Base-by-base conservation (phyloP, 2,113 vertebrate species). In the Campylomormyrus tamandua region DNA sequence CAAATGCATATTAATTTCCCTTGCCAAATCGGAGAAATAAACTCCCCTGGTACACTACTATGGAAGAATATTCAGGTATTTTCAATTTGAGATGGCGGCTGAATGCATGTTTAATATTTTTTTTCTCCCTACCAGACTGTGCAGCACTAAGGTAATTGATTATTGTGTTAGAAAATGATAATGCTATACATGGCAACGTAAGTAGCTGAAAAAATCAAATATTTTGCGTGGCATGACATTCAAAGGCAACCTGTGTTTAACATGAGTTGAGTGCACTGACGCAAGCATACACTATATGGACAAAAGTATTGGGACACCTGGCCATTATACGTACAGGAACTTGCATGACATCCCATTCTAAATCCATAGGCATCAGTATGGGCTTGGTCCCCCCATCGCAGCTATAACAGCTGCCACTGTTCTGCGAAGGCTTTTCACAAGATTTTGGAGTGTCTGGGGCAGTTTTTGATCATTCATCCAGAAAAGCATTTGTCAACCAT, bases 1-100 rank as follows among this genome's bases (percentile, higher is more conserved):
- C 85, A 52, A 87, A 87, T 35, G 50, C 49, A 87, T 53, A 27
- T 53, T 87, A 52, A 87, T 87, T 56, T 87, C 15, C 85, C 5
- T 87, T 87, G 49, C 13, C 50, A 39, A 53, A 53, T 56, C n/a
- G 2, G 7, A 53, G 11, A 39, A 53, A 8, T 35, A 86, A 50
- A 50, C n/a, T 84, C 42, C 17, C 24, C 83, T n/a, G 45, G 83
- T 24, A 24, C 3, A 0, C 24, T 24, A 84, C 39, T 8, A 1
- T 4, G 9, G 83, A 84, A n/a, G 83, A 84, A 46, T 24, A 45
- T 48, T 84, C 35, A 17, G 74, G 15, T 84, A 45, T 84, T 84
- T 84, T 45, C 21, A 84, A 21, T 84, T 84, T 80, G 74, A 19
- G 21, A 84, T 84, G 45, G 45, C 21, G 3, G 19, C 45, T 84